A percentile compares a stretch with the other conserved stretches of the same genome.
These are phyloP conservation scores for Whitmania pigra DNA, from an alignment of 1,140 invertebrate genomes.

Conservation along the genomic window DNA sequence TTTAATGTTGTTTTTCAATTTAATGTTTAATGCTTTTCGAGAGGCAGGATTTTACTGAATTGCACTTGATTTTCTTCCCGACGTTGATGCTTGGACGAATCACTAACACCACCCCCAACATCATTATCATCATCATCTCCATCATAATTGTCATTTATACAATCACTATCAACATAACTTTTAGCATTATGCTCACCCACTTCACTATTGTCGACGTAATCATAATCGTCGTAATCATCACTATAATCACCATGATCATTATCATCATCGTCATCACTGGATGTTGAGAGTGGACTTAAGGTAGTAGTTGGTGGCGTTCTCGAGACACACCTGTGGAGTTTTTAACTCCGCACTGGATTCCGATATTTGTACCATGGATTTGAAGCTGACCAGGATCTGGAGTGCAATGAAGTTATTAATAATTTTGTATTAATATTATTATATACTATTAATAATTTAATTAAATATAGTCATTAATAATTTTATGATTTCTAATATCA, in stretches of 20 bases:
- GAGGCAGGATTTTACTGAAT: no score
- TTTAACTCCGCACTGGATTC: not conserved
- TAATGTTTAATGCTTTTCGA: no score
- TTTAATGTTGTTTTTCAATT: no score
- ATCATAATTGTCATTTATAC: not conserved
- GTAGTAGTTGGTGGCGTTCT: not conserved
- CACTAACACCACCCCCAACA: not conserved
- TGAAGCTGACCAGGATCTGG: not conserved
- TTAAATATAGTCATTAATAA: no score
- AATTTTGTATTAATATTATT: conserved; percentile 7
- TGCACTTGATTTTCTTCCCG: not conserved
- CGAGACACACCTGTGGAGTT: not conserved
- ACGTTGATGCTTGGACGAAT: not conserved
- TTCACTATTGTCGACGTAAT: not conserved
- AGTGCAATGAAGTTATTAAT: no score
- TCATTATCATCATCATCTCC: not conserved
- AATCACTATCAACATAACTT: not conserved
- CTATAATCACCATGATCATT: no score
- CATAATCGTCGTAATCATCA: not conserved
- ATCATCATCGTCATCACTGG: not conserved
- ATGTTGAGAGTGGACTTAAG: not conserved
- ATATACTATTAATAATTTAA: no score
- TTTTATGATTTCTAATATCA: not conserved
- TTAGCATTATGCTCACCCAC: not conserved
- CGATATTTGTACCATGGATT: not conserved